Base-by-base conservation (phyloP, 2,797 vertebrate genomes). In the Centroberyx gerrardi region DNA sequence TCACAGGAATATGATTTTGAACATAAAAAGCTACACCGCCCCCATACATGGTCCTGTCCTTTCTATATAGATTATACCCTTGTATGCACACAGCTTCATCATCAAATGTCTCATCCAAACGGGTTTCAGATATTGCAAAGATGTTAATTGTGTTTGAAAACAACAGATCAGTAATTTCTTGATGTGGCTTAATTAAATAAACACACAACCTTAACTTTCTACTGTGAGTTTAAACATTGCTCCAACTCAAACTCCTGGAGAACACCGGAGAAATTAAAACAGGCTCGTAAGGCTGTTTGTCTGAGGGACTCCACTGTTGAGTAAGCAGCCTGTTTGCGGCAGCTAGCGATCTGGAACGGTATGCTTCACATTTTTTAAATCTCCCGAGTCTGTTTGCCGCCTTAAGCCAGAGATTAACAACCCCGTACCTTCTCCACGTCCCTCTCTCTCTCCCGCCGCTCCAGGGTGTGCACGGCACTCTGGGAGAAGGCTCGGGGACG, bases 401-500 rank as follows among this genome's bases (percentile, higher is more conserved):
- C 86, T 86, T 62, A 62, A 88, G 81, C 68, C 71, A 78, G 78
- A 46, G 66, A 79, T 76, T 78, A 72, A 81, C 76, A 53, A 68
- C 68, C 62, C 27, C 83, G 8, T 90, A 97, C 96, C 96, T 97
- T 96, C 72, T 96, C 96, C 80, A 95, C 88, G 72, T 96, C 96
- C 75, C 93, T 92, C 75, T 96, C 95, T 8, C 90, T 81, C 85
- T 96, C 96, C 60, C 93, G 92, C 52, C 93, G 93, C 61, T 97
- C 96, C 78, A 97, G 94, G 87, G 94, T 93, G 85, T 97, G 96
- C 76, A 97, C 95, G 0, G 96, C 96, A 15, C 97, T 97, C 86
- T 98, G 97, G 78, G 97, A 97, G 85, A 97, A 97, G 15, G 97
- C 96, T n/a, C 96, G 90, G 31, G 96, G 96, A 40, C 96, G 94